A percentile compares a stretch with the other conserved stretches of the same genome.
phyloP scores from a whole-genome alignment of 2,797 vertebrate species.

The Rhabdophis nuchalis region DNA sequence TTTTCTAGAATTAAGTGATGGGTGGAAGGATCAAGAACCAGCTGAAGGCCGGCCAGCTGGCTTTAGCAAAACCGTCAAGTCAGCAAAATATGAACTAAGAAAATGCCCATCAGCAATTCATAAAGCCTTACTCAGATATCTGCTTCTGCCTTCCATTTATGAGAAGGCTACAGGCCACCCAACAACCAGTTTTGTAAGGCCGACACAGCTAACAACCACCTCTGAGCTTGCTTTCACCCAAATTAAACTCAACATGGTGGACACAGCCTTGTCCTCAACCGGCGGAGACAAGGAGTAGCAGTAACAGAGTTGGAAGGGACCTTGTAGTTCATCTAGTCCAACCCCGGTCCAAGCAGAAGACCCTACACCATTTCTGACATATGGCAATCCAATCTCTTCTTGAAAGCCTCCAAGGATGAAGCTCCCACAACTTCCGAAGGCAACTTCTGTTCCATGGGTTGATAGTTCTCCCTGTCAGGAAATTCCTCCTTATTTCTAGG shows the following conservation, averaged over 20 bases:
- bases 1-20: not conserved
- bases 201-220: not conserved
- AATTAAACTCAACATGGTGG: not conserved
- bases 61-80: not conserved
- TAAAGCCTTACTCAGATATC: not conserved
- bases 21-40: not conserved
- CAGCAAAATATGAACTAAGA: not conserved
- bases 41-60: not conserved
- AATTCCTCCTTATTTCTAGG: no score
- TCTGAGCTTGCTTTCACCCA: not conserved
- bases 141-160: not conserved
- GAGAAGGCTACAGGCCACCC: not conserved
- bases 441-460: no score
- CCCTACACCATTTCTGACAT: no score
- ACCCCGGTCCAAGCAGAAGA: no score
- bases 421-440: no score
- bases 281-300: no score
- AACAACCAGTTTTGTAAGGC: not conserved
- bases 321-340: no score
- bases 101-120: not conserved
- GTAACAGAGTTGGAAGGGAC: no score
- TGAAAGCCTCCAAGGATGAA: no score
- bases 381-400: no score
- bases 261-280: not conserved
- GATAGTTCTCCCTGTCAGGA: no score